Percentiles rank a stretch among this genome's conserved stretches.
These are phyloP conservation scores for Bos javanicus DNA, from an alignment of 2,113 vertebrate genomes.

Conservation along the genomic window DNA sequence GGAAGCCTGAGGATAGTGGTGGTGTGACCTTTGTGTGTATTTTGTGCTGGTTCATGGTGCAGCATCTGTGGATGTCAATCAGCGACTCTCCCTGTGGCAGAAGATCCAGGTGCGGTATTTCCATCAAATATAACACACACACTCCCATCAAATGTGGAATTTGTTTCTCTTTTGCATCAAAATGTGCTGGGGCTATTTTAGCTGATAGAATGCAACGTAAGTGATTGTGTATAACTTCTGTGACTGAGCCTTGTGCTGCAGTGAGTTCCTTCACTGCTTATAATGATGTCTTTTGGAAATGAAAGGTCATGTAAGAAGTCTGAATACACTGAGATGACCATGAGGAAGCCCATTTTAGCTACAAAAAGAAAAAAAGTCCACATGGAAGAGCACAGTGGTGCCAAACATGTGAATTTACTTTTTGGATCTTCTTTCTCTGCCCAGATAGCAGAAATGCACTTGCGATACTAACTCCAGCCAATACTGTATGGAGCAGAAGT, in stretches of 20 bases:
- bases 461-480: neutral
- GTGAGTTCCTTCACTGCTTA: neutral
- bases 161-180: neutral
- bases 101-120: neutral
- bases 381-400: neutral
- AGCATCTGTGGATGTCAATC: neutral
- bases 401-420: neutral
- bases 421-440: neutral
- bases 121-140: neutral
- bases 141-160: neutral
- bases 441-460: neutral
- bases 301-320: neutral
- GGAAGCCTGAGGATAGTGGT: neutral
- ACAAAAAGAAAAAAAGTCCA: neutral
- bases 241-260: neutral
- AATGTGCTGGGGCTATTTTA: neutral
- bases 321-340: neutral
- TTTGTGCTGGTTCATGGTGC: neutral
- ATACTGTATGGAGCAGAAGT: neutral
- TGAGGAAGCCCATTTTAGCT: neutral
- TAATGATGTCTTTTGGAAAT: neutral
- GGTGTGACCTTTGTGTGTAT: neutral
- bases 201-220: neutral
- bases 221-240: neutral
- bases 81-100: neutral